Base-by-base conservation (phyloP, 2,113 vertebrate species). In the Bambusicola thoracicus region DNA sequence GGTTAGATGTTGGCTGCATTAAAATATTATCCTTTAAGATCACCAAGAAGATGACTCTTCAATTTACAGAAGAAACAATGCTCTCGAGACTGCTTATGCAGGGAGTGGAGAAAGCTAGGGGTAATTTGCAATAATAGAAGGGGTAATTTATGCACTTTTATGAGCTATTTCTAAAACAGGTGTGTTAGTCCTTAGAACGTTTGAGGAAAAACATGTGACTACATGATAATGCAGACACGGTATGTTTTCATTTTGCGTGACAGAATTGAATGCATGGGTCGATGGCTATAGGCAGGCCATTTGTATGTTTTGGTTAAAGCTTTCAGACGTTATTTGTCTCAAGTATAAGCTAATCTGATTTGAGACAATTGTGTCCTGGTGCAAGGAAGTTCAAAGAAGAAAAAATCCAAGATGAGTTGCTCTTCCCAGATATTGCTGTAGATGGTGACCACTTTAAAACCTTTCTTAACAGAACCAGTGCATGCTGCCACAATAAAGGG, bases 381-480 rank as follows among this genome's bases (percentile, higher is more conserved):
- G 44, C 2, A 12, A 89, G 48, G 66, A 73, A 86, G 29, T n/a
- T 36, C 43, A 68, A 68, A 88, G 72, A 48, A 46, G 43, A 74
- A 30, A 43, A 11, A 21, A 48, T 38, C 38, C 29, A 20, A 90
- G 44, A 41, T 36, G 72, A 81, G 79, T 68, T 61, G 61, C 34
- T 51, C 2, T 65, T 74, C 49, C 38, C 11, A 5, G 46, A 61
- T 66, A 22, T 5, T 24, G 34, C 21, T 43, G 65, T 7, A 29
- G 38, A n/a, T 15, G 13, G 53, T 25, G 59, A 30, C 9, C 61
- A 14, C 18, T 67, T 46, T 18, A 41, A 58, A 53, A 38, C 48
- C 19, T n/a, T 41, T 8, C 29, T 51, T 25, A 13, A 2, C 32
- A 38, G n/a, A 1, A 1, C 13, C 3, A 6, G 20, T 14, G 29